Evolutionary conservation across 1,140 invertebrate genomes (phyloP), one percentile per base, ranked within the genome.

Genomic region (Drosophila bocki): DNA sequence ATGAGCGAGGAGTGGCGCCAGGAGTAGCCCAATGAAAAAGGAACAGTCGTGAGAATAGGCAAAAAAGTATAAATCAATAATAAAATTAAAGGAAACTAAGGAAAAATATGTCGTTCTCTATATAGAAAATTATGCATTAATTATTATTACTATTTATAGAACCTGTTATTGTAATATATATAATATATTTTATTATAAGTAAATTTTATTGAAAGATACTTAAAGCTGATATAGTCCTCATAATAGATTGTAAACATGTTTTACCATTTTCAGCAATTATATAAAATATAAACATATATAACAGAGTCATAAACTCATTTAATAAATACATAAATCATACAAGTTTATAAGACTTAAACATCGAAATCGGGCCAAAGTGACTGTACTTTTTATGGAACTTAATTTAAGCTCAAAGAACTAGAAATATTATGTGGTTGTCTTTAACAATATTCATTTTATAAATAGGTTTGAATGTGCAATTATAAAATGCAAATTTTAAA

Each of bases 1-100:
- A 41, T 35, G 11, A 54, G 29, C 13, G 7, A 51, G 65, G 45
- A 65, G 65, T 68, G 65, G 65, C 65, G 65, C 60, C 44, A 62
- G 22, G 12, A 45, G 22, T 19, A 33, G 4, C 6, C 1, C 26
- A 35, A 22, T 3, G 13, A 15, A 42, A 7, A 32, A 11, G 13
- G 17, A 64, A 33, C 13, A 62, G 42, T 26, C 64, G 13, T 67
- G 26, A 48, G 44, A 48, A 39, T 15, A 17, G 7, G 1, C 11
- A 4, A 2, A 17, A 7, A 37, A 42, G 1, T 11, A 1, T 33
- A 33, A 33, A 33, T 33, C 4, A 26, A 3, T 5, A 26, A 26
- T 3, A 5, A 26, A 26, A 26, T 26, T 3, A 26, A 26, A 26
- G n/a, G n/a, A n/a, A n/a, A n/a, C n/a, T n/a, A n/a, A n/a, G n/a